Evolutionary conservation across 2,113 vertebrate genomes (phyloP), one percentile per base, ranked within the genome.

Genomic region (Telmatochromis brichardi): DNA sequence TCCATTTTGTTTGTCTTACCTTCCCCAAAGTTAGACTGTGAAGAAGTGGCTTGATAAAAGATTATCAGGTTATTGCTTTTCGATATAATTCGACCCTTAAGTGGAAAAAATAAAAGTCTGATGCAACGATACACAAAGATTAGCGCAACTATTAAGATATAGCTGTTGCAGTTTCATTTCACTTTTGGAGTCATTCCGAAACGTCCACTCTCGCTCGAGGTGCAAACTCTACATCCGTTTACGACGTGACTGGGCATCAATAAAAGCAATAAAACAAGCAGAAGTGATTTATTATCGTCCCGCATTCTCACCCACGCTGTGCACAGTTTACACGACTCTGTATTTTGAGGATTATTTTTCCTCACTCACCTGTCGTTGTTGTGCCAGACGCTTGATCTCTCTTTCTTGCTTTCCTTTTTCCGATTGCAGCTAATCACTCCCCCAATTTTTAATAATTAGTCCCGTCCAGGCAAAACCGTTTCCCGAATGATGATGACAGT

Each of bases 341-440:
- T 45, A 28, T 31, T 35, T n/a, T 11, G 40, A 26, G 68, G 37
- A 12, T 45, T 73, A 2, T 53, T 85, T 79, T 80, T 33, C 50
- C 54, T 57, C 82, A 94, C 96, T 96, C 95, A 97, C 96, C 96
- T 96, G 96, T 91, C 91, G 84, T 79, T 91, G 51, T 33, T 79
- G 40, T 68, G 58, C 86, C 89, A 90, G 31, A 86, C 86, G 80
- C 45, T 73, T 54, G 79, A 26, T 92, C 79, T 65, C 3, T 40
- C 47, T 23, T 63, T 47, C 9, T 28, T 53, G 42, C 15, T 78
- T 50, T 57, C 87, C 15, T 8, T 9, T 26, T 31, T 13, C 45
- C 88, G 88, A 82, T 90, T 76, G 28, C 35, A 79, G 54, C 19
- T 37, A 85, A 92, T 91, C 91, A 84, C 91, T 92, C 87, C 92